Base-by-base conservation (phyloP, 2,113 vertebrate species). In the Periophthalmus modestus region DNA sequence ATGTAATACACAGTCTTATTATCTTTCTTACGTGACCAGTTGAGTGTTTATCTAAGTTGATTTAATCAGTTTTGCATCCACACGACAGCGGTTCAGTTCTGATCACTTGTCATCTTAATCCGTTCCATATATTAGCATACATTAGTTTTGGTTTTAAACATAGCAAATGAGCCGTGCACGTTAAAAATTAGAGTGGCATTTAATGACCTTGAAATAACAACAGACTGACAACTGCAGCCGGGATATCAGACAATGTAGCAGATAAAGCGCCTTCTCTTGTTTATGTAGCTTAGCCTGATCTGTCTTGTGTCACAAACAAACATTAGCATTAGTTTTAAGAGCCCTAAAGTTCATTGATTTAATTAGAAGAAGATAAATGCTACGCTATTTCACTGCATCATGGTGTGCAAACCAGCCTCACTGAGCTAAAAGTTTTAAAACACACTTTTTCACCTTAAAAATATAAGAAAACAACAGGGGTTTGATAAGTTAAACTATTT, bases 61-160 rank as follows among this genome's bases (percentile, higher is more conserved):
- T 43, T 43, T 43, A 43, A 43, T 43, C 7, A 43, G 39, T 43
- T 43, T 19, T 18, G 6, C 50, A 71, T 18, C 78, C 57, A 74
- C 73, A 65, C 23, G 18, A 69, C 67, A 47, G 43, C 21, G 16
- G 70, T 2, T 62, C 57, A 69, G 54, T 62, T 57, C 46, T 72
- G 57, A 47, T 65, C 34, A 15, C 52, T 46, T 77, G 34, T 79
- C 63, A 72, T 80, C 43, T 75, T 23, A 48, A 66, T 66, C 48
- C 43, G 47, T 66, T 65, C 67, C 71, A 68, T 57, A 52, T 54
- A 74, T 79, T 63, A 69, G 19, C 73, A 71, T 72, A 54, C 47
- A 71, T 69, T 63, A 48, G 28, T 72, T 62, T 7, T n/a, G 66
- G 16, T 67, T 67, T 83, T 84, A 28, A 67, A 50, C 36, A 50